Evolutionary conservation across 2,797 vertebrate species (phyloP), one percentile per base, ranked within the genome.

Genomic region (Galaxias olidus): DNA sequence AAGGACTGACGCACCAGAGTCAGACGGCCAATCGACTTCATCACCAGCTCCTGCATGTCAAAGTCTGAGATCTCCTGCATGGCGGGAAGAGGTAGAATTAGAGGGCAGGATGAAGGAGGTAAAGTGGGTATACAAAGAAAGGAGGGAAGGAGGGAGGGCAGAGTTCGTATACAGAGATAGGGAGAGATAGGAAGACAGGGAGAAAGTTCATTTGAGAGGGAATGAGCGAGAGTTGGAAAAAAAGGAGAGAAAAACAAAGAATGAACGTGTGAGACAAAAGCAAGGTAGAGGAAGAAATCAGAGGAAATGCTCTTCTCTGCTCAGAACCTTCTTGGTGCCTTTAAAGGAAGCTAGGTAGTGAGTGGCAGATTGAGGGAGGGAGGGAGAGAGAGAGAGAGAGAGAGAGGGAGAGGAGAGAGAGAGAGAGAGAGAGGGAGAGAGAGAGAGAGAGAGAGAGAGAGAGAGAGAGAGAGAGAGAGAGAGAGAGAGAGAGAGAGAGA

Each of bases 1-100:
- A 99, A 99, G 0, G 93, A 95, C 91, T 99, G 98, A 0, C 97
- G 93, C 81, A 99, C 93, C 83, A 99, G 84, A 4, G 98, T 99
- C 84, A 99, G 84, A 69, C 98, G 95, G 57, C 97, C 98, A 41
- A 98, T 97, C 10, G 98, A 98, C 88, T 96, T 97, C 91, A 96
- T 93, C 71, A 98, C 98, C 69, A 99, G 86, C 73, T 99, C 98
- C 83, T 99, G 96, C 63, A 98, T 88, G 60, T 99, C 96, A 67
- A 92, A 87, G 78, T 98, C 96, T 0, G 91, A 93, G 86, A 99
- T 96, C 84, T 98, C 98, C 98, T 99, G 74, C 60, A 86, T 87
- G 30, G 46, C 10, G 30, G 17, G 20, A 71, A 17, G 57, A 13
- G n/a, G 49, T 30, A 54, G 49, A 4, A 10, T 17, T 56, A 79